These are phyloP conservation scores for Machimus atricapillus DNA, from an alignment of 2,888 invertebrate genomes.

Conservation along the genomic window DNA sequence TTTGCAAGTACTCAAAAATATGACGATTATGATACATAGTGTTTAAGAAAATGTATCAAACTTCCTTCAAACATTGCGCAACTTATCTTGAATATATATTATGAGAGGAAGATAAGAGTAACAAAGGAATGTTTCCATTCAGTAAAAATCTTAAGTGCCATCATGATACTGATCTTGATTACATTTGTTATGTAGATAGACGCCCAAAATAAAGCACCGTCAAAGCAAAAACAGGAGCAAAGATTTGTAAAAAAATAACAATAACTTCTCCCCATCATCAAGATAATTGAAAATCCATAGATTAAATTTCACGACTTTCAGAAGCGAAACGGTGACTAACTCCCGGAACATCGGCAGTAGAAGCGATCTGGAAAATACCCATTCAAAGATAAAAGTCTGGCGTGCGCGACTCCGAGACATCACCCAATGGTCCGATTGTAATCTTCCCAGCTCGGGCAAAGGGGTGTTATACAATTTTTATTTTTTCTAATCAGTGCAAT, in stretches of 20 bases:
- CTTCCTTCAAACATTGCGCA: neutral
- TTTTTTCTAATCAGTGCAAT: neutral
- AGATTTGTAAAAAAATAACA: neutral
- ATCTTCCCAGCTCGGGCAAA: neutral
- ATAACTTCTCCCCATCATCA: neutral
- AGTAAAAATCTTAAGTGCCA: neutral
- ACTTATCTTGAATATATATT: neutral
- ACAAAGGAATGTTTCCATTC: neutral
- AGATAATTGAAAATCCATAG: neutral
- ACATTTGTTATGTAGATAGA: neutral
- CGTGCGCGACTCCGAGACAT: neutral
- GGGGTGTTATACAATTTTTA: neutral
- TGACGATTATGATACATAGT: neutral
- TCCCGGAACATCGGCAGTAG: neutral
- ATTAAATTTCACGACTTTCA: neutral
- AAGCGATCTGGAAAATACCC: neutral
- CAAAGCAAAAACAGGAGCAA: neutral
- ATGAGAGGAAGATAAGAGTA: neutral
- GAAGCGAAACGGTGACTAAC: neutral
- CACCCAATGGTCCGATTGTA: neutral
- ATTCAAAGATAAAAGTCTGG: neutral
- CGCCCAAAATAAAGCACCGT: neutral
- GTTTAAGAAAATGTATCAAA: neutral
- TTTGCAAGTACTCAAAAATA: neutral
- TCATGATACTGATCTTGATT: neutral